phyloP scores from a whole-genome alignment of 1,140 invertebrate genomes.

The Thaumetopoea pityocampa region DNA sequence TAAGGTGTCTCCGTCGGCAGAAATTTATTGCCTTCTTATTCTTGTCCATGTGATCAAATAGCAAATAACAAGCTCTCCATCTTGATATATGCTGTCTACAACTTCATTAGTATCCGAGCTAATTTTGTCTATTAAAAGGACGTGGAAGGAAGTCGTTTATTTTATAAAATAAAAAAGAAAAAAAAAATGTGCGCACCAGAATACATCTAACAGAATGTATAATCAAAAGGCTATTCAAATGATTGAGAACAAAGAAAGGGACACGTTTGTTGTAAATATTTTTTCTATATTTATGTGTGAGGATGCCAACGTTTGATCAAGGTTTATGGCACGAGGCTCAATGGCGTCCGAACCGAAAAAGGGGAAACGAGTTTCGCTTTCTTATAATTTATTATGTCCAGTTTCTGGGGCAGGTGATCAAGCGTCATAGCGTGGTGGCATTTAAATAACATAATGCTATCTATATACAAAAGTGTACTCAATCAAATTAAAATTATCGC shows the following conservation, averaged over 20 bases:
- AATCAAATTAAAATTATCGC: conserved; percentile 9
- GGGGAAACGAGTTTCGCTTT: conserved; percentile 50
- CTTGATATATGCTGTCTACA: conserved; percentile 41
- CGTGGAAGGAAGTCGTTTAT: conserved; percentile 37
- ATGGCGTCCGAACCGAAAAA: conserved; percentile 41
- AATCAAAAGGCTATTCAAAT: not conserved
- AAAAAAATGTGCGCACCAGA: not conserved
- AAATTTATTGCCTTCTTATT: conserved; percentile 39
- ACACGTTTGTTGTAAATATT: conserved; percentile 7
- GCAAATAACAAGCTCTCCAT: conserved; percentile 7
- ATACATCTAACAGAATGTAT: not conserved
- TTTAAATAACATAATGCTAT: conserved; percentile 14
- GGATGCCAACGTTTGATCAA: conserved; percentile 11
- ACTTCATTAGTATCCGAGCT: conserved; percentile 49
- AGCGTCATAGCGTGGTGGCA: conserved; percentile 4
- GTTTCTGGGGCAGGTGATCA: conserved; percentile 55
- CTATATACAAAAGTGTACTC: conserved; percentile 9
- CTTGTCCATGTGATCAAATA: conserved; percentile 36
- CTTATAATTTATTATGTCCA: conserved; percentile 61
- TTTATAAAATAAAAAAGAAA: conserved; percentile 8
- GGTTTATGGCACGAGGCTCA: conserved; percentile 47
- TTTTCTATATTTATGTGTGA: not conserved
- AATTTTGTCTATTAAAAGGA: conserved; percentile 33
- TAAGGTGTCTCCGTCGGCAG: conserved; percentile 31
- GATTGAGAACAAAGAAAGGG: not conserved